Evolutionary conservation across 2,113 vertebrate species (phyloP).

Genomic region (Corythornis cristatus): DNA sequence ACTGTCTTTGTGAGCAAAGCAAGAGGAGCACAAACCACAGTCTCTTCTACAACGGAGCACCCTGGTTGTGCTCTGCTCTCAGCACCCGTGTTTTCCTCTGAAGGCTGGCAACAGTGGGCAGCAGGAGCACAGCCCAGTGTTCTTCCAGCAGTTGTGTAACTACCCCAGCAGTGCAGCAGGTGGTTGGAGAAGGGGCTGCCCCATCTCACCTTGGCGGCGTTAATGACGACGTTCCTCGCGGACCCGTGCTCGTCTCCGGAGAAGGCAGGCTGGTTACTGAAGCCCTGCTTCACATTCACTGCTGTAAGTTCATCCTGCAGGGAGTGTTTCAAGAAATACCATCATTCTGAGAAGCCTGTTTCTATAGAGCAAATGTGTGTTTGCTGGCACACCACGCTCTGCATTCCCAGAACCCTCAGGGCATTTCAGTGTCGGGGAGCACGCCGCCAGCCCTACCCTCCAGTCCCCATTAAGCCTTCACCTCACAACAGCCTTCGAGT

Average conservation of each 20-base stretch:
- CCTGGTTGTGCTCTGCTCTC: not conserved
- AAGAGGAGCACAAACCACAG: not conserved
- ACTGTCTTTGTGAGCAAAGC: not conserved
- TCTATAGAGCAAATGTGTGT: not conserved
- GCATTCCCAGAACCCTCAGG: not conserved
- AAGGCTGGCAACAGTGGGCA: not conserved
- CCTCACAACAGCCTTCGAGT: not conserved
- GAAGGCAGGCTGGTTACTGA: constrained; percentile 81
- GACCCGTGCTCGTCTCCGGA: constrained; percentile 80
- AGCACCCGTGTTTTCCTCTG: not conserved
- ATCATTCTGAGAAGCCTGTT: not conserved
- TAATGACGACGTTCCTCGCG: constrained; percentile 79
- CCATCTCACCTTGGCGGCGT: constrained; percentile 76
- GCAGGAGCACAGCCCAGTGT: not conserved
- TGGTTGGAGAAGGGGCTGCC: no score
- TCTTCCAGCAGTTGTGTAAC: not conserved
- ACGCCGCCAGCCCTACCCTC: not conserved
- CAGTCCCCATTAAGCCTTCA: no score
- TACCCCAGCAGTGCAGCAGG: no score
- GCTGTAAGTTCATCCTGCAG: constrained; percentile 81
- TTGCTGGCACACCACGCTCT: not conserved
- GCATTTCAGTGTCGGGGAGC: not conserved
- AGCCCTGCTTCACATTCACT: constrained; percentile 82
- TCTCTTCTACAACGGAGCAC: not conserved
- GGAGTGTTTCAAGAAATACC: not conserved